Conservation (phyloP, 1,140 invertebrate species). For the Drosophila lini region DNA sequence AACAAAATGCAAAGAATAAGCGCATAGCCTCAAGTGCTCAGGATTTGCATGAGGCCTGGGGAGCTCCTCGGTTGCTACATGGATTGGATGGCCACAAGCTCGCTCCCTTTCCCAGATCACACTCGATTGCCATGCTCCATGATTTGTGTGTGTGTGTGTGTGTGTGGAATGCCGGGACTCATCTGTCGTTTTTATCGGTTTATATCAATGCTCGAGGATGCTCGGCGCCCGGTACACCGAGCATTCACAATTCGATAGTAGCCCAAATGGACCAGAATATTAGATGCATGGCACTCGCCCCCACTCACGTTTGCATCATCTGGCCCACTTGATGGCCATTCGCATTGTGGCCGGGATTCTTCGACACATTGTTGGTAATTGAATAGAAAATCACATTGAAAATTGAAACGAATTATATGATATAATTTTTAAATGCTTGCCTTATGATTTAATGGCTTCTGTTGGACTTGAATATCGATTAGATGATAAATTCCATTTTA, state of each 20-base stretch:
- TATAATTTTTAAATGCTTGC: slow-evolving; percentile 16
- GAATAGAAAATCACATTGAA: slow-evolving; percentile 47
- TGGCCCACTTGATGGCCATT: slow-evolving; percentile 55
- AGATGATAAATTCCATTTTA: not conserved
- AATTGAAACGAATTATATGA: slow-evolving; percentile 21
- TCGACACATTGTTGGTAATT: slow-evolving; percentile 33
- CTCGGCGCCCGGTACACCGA: slow-evolving; percentile 52
- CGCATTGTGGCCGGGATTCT: slow-evolving; percentile 39
- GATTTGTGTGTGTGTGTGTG: slow-evolving; percentile 16
- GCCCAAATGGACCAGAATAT: slow-evolving; percentile 58
- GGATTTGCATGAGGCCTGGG: slow-evolving; percentile 64
- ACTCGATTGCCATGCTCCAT: slow-evolving; percentile 13
- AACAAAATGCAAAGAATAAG: slow-evolving; percentile 41
- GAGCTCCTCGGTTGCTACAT: slow-evolving; percentile 46
- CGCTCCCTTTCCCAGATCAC: slow-evolving; percentile 1
- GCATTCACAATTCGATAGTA: slow-evolving; percentile 71
- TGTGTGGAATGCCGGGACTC: slow-evolving; percentile 33
- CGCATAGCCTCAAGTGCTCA: slow-evolving; percentile 59
- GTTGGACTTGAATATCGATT: not conserved
- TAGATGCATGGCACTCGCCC: slow-evolving; percentile 20
- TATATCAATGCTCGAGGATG: slow-evolving; percentile 63
- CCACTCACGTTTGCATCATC: slow-evolving; percentile 43
- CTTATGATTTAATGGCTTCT: slow-evolving; percentile 2
- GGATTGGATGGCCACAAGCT: slow-evolving; percentile 25
- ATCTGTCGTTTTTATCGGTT: slow-evolving; percentile 71